Evolutionary conservation across 1,140 invertebrate genomes (phyloP), one percentile per base, ranked within the genome.

Genomic region (Drosophila ficusphila): DNA sequence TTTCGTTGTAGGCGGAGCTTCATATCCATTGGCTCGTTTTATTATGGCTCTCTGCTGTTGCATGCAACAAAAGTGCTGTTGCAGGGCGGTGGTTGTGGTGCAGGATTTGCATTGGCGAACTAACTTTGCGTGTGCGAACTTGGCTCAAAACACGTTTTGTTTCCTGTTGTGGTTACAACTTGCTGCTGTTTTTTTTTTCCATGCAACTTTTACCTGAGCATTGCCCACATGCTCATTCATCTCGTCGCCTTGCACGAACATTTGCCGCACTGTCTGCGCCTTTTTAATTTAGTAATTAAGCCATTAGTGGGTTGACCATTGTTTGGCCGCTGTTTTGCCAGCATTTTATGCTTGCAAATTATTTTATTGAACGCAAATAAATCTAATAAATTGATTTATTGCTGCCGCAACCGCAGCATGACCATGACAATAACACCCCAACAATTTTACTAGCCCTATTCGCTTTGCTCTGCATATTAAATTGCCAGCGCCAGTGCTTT

Each of bases 1-100:
- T 88, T 88, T 82, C 73, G 64, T 78, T 77, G 82, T 88, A 89
- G 88, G 88, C 88, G 88, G 88, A 90, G 88, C 88, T 90, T 90
- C 82, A 90, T 90, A 88, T 77, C 79, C 88, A 90, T 90, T 90
- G 88, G 88, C 76, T 53, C 88, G 76, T 88, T 88, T 88, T 88
- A 88, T 88, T 82, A 82, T 88, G 82, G 73, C 78, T 77, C 81
- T 86, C 79, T 76, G 61, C 57, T 34, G 49, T 41, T 34, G 58
- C 77, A 60, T 58, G 54, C 54, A 58, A 58, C 54, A 54, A 48
- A 9, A 9, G 12, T 4, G 48, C 54, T 12, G 58, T 47, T 62
- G 57, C 38, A 57, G 46, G 77, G 71, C 27, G 56, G 39, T 29
- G 56, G 39, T 74, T 42, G 76, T 33, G 27, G 38, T 69, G 81